phyloP scores from a whole-genome alignment of 2,113 vertebrate species.

The Ivindomyrus marchei region DNA sequence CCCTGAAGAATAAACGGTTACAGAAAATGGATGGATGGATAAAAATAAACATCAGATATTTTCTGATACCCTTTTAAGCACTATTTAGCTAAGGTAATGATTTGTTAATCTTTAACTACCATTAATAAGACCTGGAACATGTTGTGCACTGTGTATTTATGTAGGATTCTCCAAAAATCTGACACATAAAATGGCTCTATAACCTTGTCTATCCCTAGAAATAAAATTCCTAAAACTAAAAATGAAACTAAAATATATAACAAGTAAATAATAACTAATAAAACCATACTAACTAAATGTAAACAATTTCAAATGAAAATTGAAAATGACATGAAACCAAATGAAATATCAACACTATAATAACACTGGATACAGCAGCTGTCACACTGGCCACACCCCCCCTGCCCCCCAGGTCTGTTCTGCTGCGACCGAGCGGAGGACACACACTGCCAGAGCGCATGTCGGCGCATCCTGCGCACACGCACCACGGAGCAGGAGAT shows the following conservation, averaged over 20 bases:
- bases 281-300: not conserved
- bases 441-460: slow-evolving; percentile 81
- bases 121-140: not conserved
- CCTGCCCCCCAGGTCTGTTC: slow-evolving; percentile 70
- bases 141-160: not conserved
- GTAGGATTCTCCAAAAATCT: not conserved
- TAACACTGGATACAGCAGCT: not conserved
- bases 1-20: not conserved
- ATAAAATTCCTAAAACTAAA: not conserved
- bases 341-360: not conserved
- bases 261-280: not conserved
- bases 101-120: not conserved
- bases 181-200: not conserved
- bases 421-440: slow-evolving; percentile 94
- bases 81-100: not conserved
- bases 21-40: not conserved
- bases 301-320: not conserved
- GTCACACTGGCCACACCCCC: not conserved
- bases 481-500: slow-evolving; percentile 96
- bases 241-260: not conserved
- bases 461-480: slow-evolving; percentile 85
- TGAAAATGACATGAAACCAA: not conserved
- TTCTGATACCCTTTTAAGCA: not conserved
- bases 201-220: not conserved
- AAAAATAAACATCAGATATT: not conserved